phyloP scores from a whole-genome alignment of 1,140 invertebrate species.

The Hyles euphorbiae region DNA sequence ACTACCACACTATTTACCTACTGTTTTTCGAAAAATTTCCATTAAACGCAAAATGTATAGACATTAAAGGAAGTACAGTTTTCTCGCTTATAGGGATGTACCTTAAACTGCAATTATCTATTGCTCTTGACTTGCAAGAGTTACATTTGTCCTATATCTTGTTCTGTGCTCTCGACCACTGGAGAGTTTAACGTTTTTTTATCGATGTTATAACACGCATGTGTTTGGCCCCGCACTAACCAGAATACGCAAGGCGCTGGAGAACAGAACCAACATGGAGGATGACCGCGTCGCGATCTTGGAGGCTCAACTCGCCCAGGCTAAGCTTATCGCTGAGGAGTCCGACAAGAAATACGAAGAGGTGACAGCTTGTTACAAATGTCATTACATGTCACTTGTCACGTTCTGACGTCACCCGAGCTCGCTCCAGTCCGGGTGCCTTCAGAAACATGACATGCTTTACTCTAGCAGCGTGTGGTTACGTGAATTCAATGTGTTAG shows the following conservation, averaged over 20 bases:
- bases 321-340: slow-evolving; percentile 98
- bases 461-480: not conserved
- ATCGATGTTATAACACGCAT: slow-evolving; percentile 71
- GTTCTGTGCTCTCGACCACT: too few relatives aligned
- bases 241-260: slow-evolving; percentile 98
- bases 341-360: slow-evolving; percentile 99
- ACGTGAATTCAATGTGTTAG: not conserved
- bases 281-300: slow-evolving; percentile 96
- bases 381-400: not conserved
- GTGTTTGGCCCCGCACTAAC: slow-evolving; percentile 73
- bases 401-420: not conserved
- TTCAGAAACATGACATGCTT: slow-evolving; percentile 1
- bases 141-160: not conserved
- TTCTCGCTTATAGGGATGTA: slow-evolving; percentile 1
- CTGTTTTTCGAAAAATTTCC: slow-evolving; percentile 13
- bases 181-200: slow-evolving; percentile 15
- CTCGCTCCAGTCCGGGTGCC: not conserved
- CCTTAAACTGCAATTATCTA: not conserved
- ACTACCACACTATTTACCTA: slow-evolving; percentile 42
- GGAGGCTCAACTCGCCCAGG: slow-evolving; percentile 96
- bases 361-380: slow-evolving; percentile 77
- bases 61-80: slow-evolving; percentile 1
- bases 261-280: slow-evolving; percentile 99
- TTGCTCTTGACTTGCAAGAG: not conserved
- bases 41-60: slow-evolving; percentile 1